These are phyloP conservation scores for Amiota communis DNA, from an alignment of 2,888 invertebrate species.

Conservation along the genomic window DNA sequence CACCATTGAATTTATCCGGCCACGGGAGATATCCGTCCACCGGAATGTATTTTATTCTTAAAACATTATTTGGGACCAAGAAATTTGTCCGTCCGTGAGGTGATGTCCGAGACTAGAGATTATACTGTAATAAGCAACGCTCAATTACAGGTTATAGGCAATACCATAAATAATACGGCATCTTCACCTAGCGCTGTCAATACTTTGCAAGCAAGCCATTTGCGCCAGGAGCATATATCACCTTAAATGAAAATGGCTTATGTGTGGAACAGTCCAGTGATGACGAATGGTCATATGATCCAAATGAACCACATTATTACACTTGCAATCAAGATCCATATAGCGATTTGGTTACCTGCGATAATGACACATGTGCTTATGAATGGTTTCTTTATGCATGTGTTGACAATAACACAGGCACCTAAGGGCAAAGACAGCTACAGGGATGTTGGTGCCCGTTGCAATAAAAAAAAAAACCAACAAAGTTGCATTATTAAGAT, in stretches of 20 bases:
- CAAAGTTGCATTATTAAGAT: no score
- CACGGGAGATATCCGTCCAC: no score
- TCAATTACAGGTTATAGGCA: neutral
- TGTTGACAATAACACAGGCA: constrained; percentile 94
- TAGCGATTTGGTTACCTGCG: constrained; percentile 99
- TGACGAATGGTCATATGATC: constrained; percentile 94
- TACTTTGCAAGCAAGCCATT: constrained; percentile 59
- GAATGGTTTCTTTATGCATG: constrained; percentile 99
- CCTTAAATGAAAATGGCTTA: constrained; percentile 66
- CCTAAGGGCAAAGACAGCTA: constrained; percentile 98
- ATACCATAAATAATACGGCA: constrained; percentile 40
- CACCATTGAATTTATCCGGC: no score
- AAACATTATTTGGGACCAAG: no score
- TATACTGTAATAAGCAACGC: no score
- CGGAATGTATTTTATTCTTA: no score
- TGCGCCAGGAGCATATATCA: constrained; percentile 55
- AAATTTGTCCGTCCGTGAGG: no score
- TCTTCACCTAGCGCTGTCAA: constrained; percentile 40
- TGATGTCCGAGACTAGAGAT: no score
- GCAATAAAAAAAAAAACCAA: no score
- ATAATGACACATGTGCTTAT: constrained; percentile 96
- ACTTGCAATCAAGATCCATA: constrained; percentile 98
- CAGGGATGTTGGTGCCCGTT: no score
- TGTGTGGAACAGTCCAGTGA: constrained; percentile 74
- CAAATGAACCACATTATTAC: constrained; percentile 96